These are phyloP conservation scores for Bradypus variegatus DNA, from an alignment of 2,797 vertebrate species.

Conservation along the genomic window DNA sequence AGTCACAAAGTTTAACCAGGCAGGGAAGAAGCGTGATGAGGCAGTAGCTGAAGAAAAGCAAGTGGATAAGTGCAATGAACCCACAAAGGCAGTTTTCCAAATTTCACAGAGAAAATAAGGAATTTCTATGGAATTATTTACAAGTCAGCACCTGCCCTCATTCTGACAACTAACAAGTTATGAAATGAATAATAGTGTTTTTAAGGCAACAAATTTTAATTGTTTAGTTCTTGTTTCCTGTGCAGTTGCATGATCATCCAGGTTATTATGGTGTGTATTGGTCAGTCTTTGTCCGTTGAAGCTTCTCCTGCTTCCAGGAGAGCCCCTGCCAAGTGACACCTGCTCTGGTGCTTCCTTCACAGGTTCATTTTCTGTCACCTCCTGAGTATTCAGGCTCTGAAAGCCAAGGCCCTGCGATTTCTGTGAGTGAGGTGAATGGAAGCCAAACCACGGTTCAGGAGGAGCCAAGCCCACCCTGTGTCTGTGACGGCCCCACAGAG, in stretches of 20 bases:
- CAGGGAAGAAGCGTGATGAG: not conserved
- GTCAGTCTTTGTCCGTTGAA: not conserved
- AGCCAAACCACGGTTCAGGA: not conserved
- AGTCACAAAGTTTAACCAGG: not conserved
- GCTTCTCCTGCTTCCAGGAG: not conserved
- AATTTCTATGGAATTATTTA: not conserved
- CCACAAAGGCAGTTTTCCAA: not conserved
- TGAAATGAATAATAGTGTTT: not conserved
- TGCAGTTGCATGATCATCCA: not conserved
- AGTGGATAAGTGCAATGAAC: too few species aligned
- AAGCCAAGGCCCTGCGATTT: not conserved
- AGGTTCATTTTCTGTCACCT: not conserved
- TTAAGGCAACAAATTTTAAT: not conserved
- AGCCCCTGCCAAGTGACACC: slow-evolving; percentile 19
- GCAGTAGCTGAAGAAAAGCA: not conserved
- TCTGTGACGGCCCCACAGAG: not conserved
- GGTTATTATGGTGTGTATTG: rapidly evolving
- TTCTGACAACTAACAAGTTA: not conserved
- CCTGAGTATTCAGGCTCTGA: not conserved
- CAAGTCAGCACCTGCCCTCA: not conserved
- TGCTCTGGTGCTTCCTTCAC: slow-evolving; percentile 27
- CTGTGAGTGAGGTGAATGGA: rapidly evolving
- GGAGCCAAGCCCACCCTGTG: not conserved
- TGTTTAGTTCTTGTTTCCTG: not conserved
- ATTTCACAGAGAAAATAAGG: not conserved